A percentile compares a stretch with the other conserved stretches of the same genome.
Evolutionary conservation across 2,888 invertebrate species (phyloP).

Genomic region (Ormyrus labotus): DNA sequence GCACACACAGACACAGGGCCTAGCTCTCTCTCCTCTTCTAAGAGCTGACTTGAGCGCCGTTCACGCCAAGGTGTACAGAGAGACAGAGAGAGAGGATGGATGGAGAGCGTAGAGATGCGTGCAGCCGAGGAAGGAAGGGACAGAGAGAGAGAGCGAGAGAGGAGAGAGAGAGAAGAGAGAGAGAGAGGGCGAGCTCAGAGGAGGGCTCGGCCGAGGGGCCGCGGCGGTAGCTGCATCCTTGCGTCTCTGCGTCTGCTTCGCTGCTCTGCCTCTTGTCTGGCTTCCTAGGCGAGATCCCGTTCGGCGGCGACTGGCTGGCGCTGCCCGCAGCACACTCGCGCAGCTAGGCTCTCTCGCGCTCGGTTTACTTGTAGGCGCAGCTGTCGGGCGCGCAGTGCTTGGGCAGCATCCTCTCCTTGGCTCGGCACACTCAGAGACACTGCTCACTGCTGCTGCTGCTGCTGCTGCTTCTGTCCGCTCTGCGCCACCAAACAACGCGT

Average conservation of each 20-base stretch:
- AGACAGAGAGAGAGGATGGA: not conserved
- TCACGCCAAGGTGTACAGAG: not conserved
- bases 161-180: conserved; percentile 46
- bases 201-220: conserved; percentile 47
- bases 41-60: no score
- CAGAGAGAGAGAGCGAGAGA: conserved; percentile 2
- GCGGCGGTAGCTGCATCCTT: conserved; percentile 39
- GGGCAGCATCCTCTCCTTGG: conserved; percentile 68
- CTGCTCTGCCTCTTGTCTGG: conserved; percentile 8
- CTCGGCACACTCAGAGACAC: no score
- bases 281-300: not conserved
- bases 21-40: not conserved
- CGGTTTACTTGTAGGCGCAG: conserved; percentile 66
- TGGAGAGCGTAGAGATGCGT: not conserved
- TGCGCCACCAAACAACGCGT: conserved; percentile 49
- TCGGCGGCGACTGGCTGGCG: not conserved
- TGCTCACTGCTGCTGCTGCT: no score
- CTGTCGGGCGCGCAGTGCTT: conserved; percentile 70
- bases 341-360: not conserved
- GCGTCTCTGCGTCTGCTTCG: conserved; percentile 17
- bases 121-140: not conserved
- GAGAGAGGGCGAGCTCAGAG: conserved; percentile 56
- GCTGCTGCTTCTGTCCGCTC: not conserved
- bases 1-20: no score
- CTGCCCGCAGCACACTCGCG: not conserved